A percentile compares a stretch with the other conserved stretches of the same genome.
Conservation (phyloP, 1,140 invertebrate species). For the Drosophila tropicalis region DNA sequence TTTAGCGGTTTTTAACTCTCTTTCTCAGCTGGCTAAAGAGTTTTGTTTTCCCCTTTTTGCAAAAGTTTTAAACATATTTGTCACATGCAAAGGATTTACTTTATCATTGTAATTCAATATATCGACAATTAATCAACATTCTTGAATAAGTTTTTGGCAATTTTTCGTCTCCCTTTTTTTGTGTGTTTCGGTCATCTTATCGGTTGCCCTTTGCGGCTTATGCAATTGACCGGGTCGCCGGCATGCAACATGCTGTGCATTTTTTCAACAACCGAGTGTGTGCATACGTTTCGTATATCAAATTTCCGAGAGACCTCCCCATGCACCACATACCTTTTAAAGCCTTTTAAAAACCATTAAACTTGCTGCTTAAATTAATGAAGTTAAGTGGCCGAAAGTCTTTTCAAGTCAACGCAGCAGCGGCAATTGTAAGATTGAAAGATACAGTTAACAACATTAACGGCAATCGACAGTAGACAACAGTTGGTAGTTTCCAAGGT, state of each 20-base stretch:
- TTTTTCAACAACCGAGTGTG: conserved; percentile 62
- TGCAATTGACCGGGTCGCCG: conserved; percentile 58
- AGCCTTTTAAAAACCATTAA: conserved; percentile 74
- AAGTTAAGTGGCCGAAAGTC: conserved; percentile 48
- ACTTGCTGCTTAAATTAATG: conserved; percentile 55
- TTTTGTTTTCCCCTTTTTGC: conserved; percentile 23
- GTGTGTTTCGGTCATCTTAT: conserved; percentile 35
- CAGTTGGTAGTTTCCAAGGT: conserved; percentile 41
- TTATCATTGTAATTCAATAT: conserved; percentile 53
- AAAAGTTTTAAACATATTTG: too few relatives aligned
- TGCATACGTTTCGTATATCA: conserved; percentile 53
- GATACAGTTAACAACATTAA: conserved; percentile 67
- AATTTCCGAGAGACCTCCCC: conserved; percentile 45
- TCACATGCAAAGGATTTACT: conserved; percentile 1
- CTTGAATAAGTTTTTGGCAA: conserved; percentile 25
- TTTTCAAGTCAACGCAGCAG: neutral
- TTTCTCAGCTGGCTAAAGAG: too few relatives aligned
- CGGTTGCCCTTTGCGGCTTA: conserved; percentile 54
- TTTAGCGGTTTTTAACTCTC: too few relatives aligned
- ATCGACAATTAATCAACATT: conserved; percentile 53
- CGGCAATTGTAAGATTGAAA: conserved; percentile 49
- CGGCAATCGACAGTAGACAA: conserved; percentile 27
- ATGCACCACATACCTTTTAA: conserved; percentile 62
- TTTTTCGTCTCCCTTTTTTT: conserved; percentile 33
- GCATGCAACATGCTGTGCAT: conserved; percentile 62